A percentile compares a stretch with the other conserved stretches of the same genome.
Conservation (phyloP, 1,140 invertebrate genomes). For the Calephelis nemesis region DNA sequence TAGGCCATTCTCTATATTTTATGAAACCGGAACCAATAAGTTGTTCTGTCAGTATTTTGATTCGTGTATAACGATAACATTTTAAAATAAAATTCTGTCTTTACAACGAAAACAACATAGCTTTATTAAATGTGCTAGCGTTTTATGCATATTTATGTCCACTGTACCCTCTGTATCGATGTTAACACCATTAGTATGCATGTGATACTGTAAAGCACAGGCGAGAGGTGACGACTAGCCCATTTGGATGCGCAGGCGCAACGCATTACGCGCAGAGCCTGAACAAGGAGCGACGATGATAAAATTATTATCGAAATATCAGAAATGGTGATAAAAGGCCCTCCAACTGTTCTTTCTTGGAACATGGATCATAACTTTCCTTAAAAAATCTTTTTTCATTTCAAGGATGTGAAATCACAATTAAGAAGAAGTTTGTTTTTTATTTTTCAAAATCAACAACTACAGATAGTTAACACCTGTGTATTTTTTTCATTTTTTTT, state of each 20-base stretch:
- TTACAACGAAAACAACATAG: slow-evolving; percentile 26
- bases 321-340: slow-evolving; percentile 41
- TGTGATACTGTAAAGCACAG: slow-evolving; percentile 44
- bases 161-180: slow-evolving; percentile 5
- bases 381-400: too few relatives aligned
- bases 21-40: too few relatives aligned
- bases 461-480: too few relatives aligned
- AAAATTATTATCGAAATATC: slow-evolving; percentile 59
- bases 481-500: too few relatives aligned
- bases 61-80: neutral
- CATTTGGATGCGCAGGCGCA: slow-evolving; percentile 60
- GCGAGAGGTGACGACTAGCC: slow-evolving; percentile 62
- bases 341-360: slow-evolving; percentile 21
- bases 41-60: too few relatives aligned
- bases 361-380: too few relatives aligned
- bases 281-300: slow-evolving; percentile 37
- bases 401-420: too few relatives aligned
- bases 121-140: slow-evolving; percentile 11
- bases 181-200: slow-evolving; percentile 59
- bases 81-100: neutral
- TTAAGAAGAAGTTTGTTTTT: too few relatives aligned
- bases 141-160: slow-evolving; percentile 12
- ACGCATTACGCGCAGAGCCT: slow-evolving; percentile 44
- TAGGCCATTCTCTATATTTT: too few relatives aligned
- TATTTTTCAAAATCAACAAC: too few relatives aligned